Conservation (phyloP, 30 jellyfish, hydroid and myxozoan species). For the Mastigias papua region DNA sequence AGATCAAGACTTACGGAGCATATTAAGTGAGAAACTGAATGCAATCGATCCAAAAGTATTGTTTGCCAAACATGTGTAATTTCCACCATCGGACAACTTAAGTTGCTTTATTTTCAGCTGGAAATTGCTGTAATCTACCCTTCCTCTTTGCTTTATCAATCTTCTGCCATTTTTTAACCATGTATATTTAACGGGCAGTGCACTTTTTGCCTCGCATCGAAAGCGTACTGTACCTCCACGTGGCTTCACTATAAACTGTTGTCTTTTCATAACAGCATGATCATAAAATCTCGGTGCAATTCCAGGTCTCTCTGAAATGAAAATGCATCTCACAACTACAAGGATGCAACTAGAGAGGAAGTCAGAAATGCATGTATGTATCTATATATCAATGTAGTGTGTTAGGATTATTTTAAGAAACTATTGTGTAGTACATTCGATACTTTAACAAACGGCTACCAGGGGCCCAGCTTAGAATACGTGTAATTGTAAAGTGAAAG, state of each 20-base stretch:
- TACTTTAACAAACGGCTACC: too few relatives aligned
- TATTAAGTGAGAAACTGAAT: constrained; percentile 76
- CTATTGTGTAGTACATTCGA: too few relatives aligned
- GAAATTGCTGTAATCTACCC: constrained; percentile 18
- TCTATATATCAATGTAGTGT: too few relatives aligned
- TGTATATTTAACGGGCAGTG: constrained; percentile 61
- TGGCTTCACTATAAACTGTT: constrained; percentile 66
- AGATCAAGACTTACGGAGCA: constrained; percentile 56
- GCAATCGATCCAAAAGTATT: constrained; percentile 76
- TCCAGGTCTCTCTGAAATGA: constrained; percentile 24
- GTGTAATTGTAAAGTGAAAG: too few relatives aligned
- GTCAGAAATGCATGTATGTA: too few relatives aligned
- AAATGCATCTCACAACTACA: too few relatives aligned
- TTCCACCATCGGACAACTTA: constrained; percentile 71
- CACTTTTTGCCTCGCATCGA: constrained; percentile 83
- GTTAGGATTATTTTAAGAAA: too few relatives aligned
- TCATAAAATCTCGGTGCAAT: constrained; percentile 84
- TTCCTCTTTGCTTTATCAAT: constrained; percentile 26
- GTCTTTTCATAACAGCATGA: constrained; percentile 72
- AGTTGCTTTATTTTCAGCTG: constrained; percentile 39
- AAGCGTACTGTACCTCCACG: constrained; percentile 63
- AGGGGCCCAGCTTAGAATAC: too few relatives aligned
- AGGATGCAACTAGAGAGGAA: too few relatives aligned
- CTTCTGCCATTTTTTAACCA: constrained; percentile 89
- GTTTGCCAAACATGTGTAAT: constrained; percentile 86